Conservation (phyloP, 2,888 invertebrate genomes). For the Trissolcus japonicus region DNA sequence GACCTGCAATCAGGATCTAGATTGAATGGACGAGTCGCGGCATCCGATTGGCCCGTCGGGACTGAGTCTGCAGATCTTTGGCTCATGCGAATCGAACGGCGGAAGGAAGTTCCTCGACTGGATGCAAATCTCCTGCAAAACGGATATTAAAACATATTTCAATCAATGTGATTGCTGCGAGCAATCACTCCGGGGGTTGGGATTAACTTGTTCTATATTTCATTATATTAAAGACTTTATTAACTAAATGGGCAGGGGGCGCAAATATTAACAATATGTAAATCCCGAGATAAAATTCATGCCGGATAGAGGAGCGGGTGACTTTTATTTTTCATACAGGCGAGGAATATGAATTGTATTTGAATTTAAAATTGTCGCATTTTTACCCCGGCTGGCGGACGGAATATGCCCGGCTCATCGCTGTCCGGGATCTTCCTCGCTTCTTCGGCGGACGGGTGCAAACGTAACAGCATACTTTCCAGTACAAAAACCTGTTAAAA, state of each 20-base stretch:
- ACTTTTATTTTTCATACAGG: not conserved
- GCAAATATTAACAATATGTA: conserved; percentile 2
- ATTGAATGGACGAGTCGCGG: conserved; percentile 47
- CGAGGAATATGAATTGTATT: conserved; percentile 5
- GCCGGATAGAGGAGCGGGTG: too few relatives aligned
- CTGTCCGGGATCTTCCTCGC: conserved; percentile 76
- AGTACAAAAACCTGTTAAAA: conserved; percentile 86
- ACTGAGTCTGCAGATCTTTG: conserved; percentile 55
- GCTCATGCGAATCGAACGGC: conserved; percentile 52
- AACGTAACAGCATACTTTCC: conserved; percentile 93
- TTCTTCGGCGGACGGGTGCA: conserved; percentile 88
- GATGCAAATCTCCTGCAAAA: conserved; percentile 56
- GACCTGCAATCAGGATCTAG: conserved; percentile 55
- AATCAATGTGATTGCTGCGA: conserved; percentile 55
- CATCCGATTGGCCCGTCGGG: conserved; percentile 48
- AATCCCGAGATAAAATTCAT: not conserved
- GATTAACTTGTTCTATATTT: conserved; percentile 42
- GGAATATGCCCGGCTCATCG: conserved; percentile 70
- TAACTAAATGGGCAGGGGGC: too few relatives aligned
- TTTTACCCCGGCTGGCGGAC: conserved; percentile 72
- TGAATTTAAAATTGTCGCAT: conserved; percentile 10
- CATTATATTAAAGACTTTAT: conserved; percentile 24
- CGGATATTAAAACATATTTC: conserved; percentile 55
- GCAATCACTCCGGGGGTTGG: conserved; percentile 47
- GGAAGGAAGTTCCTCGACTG: conserved; percentile 52